These are phyloP conservation scores for Delia radicum DNA, from an alignment of 1,140 invertebrate species.

Conservation along the genomic window DNA sequence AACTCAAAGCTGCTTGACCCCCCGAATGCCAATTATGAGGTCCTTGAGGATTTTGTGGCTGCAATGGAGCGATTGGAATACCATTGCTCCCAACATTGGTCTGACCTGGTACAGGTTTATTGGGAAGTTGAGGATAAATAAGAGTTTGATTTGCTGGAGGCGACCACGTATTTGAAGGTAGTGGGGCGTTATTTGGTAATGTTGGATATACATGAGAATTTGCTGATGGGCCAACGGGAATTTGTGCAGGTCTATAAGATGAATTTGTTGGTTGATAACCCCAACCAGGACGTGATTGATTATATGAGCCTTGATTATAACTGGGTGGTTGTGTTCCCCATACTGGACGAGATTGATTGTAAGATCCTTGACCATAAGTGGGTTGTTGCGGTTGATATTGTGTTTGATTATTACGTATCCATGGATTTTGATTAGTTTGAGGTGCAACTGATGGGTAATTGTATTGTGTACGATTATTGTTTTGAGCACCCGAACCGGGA, in stretches of 20 bases:
- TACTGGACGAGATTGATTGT: not conserved
- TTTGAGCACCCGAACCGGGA: not conserved
- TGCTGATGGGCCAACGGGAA: not conserved
- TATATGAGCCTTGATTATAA: not conserved
- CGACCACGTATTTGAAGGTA: not conserved
- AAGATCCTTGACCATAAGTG: not conserved
- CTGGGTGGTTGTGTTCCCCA: not conserved
- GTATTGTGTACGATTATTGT: not conserved
- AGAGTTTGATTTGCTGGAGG: not conserved
- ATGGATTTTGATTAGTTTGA: not conserved
- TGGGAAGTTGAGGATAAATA: not conserved
- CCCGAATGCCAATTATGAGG: conserved; percentile 3
- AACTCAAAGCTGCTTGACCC: not conserved
- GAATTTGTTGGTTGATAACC: not conserved
- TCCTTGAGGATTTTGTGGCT: not conserved
- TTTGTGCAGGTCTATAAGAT: not conserved
- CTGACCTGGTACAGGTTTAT: not conserved
- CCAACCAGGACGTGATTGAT: not conserved
- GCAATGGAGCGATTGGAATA: not conserved
- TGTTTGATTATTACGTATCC: no score
- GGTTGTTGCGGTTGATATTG: not conserved
- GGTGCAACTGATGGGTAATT: not conserved
- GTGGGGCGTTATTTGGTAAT: not conserved
- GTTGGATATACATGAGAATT: not conserved
- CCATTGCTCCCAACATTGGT: not conserved